Evolutionary conservation across 1,140 invertebrate genomes (phyloP).

Genomic region (Apis mellifera): DNA sequence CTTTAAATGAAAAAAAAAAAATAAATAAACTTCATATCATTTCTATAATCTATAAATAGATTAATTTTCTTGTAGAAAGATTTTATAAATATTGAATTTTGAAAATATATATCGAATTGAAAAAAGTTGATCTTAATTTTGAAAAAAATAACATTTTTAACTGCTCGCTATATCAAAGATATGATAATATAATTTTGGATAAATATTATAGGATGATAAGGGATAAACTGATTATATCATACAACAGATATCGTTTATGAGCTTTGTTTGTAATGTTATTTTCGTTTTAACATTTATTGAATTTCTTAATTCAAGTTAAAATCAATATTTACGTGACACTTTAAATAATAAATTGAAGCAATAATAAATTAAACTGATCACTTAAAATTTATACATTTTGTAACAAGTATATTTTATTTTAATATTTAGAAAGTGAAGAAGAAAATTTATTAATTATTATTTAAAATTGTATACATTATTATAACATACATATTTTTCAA

Average conservation of each 20-base stretch:
- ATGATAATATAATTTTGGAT: background rate
- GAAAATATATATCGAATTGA: background rate
- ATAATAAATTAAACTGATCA: background rate
- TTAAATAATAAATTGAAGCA: background rate
- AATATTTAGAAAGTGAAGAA: no score
- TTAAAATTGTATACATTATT: no score
- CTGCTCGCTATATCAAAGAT: background rate
- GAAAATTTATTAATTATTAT: no score
- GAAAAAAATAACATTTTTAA: background rate
- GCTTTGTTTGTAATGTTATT: background rate
- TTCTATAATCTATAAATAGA: no score
- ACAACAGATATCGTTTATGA: background rate
- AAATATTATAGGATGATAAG: background rate
- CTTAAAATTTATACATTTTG: background rate
- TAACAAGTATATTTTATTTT: no score
- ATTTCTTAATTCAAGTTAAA: no score
- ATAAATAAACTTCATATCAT: no score
- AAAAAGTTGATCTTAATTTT: background rate
- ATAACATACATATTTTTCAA: no score
- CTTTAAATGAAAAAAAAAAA: no score
- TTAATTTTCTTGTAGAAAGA: no score
- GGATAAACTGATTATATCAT: conserved; percentile 4
- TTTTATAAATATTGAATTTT: background rate
- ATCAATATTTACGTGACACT: background rate
- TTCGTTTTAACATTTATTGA: background rate